Evolutionary conservation across 1,140 invertebrate genomes (phyloP), one percentile per base, ranked within the genome.

Genomic region (Megalopta genalis): DNA sequence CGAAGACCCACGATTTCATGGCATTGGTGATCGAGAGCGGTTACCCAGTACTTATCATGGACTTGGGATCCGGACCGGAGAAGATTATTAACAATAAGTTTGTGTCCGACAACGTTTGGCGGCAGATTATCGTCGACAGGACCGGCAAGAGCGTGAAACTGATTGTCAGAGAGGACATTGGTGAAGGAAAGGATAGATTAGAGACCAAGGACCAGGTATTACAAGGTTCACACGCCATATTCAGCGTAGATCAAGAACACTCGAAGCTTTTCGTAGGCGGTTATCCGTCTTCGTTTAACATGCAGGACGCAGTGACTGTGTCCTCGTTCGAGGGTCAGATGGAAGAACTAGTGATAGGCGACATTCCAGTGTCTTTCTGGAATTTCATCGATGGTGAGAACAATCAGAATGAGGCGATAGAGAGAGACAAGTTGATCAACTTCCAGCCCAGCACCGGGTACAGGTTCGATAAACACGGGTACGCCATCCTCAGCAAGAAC

Each of bases 251-350:
- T 88, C 94, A 95, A 70, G 95, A 98, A 46, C 94, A 96, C 71
- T 97, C 98, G 3, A 97, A 96, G 88, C 92, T 99, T 14, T 99
- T 97, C 90, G 96, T 99, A 3, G 99, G 98, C 37, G 98, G 98
- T 4, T 96, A 97, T 80, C 97, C 97, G 0, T 91, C 93, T 5
- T 94, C 94, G 4, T 96, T 95, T 80, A 94, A 95, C 63, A 94
- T 97, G 4, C 97, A 96, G 76, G 90, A 94, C 6, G 94, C 93
- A 0, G 93, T 99, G 5, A 94, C 93, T 12, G 95, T 95, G 63
- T 95, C 94, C 6, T 96, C 95, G 0, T 99, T 98, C 90, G 95
- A 96, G 65, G 99, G 99, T 6, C 94, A 96, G 85, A 97, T 99
- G 78, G 98, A 99, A 90, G 97, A 98, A 69, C 91, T 99, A 0